Conservation (phyloP, 2,797 vertebrate genomes). For the Aldrovandia affinis region DNA sequence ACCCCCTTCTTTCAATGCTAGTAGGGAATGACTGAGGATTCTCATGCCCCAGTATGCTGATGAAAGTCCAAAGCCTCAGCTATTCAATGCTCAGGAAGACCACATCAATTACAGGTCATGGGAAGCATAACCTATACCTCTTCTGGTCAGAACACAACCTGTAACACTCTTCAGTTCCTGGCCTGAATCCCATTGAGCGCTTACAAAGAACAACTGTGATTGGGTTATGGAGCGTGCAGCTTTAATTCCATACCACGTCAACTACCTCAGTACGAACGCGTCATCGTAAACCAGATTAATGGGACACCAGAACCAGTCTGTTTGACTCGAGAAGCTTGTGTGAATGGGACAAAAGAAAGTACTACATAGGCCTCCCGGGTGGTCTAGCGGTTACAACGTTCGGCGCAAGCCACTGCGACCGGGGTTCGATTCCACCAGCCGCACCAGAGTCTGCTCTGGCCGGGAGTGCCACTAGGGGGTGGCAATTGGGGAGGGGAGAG, state of each 20-base stretch:
- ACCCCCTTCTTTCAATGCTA: background rate
- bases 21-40: background rate
- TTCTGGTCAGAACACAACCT: background rate
- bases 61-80: background rate
- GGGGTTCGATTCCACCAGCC: too few species aligned
- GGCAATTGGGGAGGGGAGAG: too few species aligned
- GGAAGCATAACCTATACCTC: background rate
- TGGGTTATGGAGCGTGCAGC: background rate
- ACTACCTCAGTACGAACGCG: background rate
- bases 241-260: background rate
- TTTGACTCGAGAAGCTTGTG: background rate
- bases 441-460: too few species aligned
- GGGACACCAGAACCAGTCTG: background rate
- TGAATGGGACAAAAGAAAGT: too few species aligned
- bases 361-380: too few species aligned
- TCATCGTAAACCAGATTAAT: background rate
- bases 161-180: background rate
- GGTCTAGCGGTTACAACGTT: too few species aligned
- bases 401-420: too few species aligned
- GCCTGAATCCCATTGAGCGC: conserved; percentile 3
- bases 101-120: background rate
- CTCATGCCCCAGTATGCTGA: background rate
- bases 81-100: background rate
- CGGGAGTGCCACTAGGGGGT: too few species aligned
- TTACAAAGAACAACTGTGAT: conserved; percentile 9